phyloP scores from a whole-genome alignment of 2,888 invertebrate genomes.

The Nemapogon koenigi region DNA sequence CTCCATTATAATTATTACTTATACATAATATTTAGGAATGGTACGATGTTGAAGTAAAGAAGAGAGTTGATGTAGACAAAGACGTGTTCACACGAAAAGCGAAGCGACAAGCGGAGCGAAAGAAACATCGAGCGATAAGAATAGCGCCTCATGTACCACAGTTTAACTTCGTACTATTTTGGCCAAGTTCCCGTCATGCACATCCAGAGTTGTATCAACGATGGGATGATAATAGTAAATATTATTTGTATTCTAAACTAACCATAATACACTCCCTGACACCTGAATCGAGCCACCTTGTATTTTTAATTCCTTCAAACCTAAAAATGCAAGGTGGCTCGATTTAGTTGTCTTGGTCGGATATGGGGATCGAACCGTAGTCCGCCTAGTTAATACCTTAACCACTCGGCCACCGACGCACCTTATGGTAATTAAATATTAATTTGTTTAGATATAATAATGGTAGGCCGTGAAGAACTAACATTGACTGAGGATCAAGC shows the following conservation, averaged over 20 bases:
- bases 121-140: constrained; percentile 39
- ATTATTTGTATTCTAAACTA: background rate
- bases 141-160: constrained; percentile 36
- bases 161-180: constrained; percentile 45
- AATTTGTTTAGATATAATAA: constrained; percentile 34
- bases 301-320: too few species aligned
- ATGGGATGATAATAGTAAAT: constrained; percentile 44
- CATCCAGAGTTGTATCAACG: constrained; percentile 48
- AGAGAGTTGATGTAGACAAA: constrained; percentile 18
- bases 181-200: constrained; percentile 43
- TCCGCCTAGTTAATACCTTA: too few species aligned
- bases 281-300: too few species aligned
- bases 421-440: too few species aligned
- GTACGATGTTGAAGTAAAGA: constrained; percentile 19
- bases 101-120: constrained; percentile 36
- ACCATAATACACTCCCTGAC: too few species aligned
- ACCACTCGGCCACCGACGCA: too few species aligned
- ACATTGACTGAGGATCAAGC: constrained; percentile 32
- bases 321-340: too few species aligned
- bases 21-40: constrained; percentile 3
- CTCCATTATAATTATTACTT: background rate
- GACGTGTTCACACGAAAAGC: constrained; percentile 18
- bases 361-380: too few species aligned
- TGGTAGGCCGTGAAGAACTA: constrained; percentile 46
- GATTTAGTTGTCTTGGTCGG: too few species aligned